A percentile compares a stretch with the other conserved stretches of the same genome.
Evolutionary conservation across 2,113 vertebrate genomes (phyloP).

Genomic region (Crotophaga sulcirostris): DNA sequence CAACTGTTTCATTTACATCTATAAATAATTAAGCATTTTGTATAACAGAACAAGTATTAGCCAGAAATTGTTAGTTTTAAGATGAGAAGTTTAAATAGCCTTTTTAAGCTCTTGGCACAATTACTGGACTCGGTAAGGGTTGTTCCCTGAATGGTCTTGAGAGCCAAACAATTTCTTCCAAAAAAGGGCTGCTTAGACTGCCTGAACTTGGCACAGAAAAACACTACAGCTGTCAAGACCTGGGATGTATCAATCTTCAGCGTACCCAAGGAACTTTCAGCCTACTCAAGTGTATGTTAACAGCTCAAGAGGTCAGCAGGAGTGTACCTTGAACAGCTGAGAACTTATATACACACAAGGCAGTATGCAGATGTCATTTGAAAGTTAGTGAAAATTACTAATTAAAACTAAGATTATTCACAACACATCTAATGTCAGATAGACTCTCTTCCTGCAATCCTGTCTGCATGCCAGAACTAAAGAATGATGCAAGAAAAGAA

Average conservation of each 20-base stretch:
- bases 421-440: not conserved
- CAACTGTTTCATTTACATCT: not conserved
- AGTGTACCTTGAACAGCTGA: constrained; percentile 48
- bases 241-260: constrained; percentile 69
- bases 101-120: constrained; percentile 55
- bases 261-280: constrained; percentile 46
- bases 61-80: not conserved
- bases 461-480: not conserved
- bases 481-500: not conserved
- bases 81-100: not conserved
- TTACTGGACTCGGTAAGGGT: constrained; percentile 38
- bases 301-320: constrained; percentile 41
- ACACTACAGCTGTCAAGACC: constrained; percentile 67
- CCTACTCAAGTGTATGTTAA: not conserved
- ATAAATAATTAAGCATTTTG: not conserved
- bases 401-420: constrained; percentile 13
- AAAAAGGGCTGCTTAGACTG: constrained; percentile 24
- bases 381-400: constrained; percentile 35
- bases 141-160: constrained; percentile 19
- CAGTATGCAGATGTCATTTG: constrained; percentile 28
- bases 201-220: constrained; percentile 64
- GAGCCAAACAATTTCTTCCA: constrained; percentile 43
- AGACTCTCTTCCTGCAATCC: not conserved
- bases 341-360: not conserved
- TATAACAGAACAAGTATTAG: not conserved